These are phyloP conservation scores for Brenthis daphne DNA, from an alignment of 2,888 invertebrate species.

Conservation along the genomic window DNA sequence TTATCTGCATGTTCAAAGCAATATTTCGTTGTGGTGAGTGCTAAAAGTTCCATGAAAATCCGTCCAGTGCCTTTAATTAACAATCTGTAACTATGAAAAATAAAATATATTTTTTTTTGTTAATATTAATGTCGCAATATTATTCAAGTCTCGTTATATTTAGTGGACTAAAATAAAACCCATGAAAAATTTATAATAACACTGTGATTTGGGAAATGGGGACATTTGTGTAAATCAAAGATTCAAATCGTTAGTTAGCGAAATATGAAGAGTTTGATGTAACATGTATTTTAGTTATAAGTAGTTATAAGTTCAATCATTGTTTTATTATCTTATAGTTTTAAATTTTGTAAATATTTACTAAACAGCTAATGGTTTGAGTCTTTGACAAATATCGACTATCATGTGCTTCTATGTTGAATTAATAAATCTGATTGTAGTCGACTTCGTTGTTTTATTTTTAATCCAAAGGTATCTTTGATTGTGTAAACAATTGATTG, in stretches of 20 bases:
- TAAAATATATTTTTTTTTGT: too few relatives aligned
- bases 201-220: slow-evolving; percentile 32
- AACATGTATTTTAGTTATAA: not conserved
- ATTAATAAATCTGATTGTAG: slow-evolving; percentile 75
- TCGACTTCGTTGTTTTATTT: slow-evolving; percentile 48
- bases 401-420: slow-evolving; percentile 67
- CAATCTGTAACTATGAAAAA: not conserved
- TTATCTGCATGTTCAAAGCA: not conserved
- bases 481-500: too few relatives aligned
- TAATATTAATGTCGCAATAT: slow-evolving; percentile 5
- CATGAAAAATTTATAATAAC: slow-evolving; percentile 17
- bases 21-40: too few relatives aligned
- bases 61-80: slow-evolving; percentile 16
- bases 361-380: slow-evolving; percentile 31
- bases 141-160: slow-evolving; percentile 19
- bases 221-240: slow-evolving; percentile 31
- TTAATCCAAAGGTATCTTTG: not conserved
- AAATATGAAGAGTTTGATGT: not conserved
- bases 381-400: slow-evolving; percentile 28
- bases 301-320: slow-evolving; percentile 8
- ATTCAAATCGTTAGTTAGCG: slow-evolving; percentile 30
- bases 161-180: slow-evolving; percentile 20
- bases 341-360: slow-evolving; percentile 28
- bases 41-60: slow-evolving; percentile 14
- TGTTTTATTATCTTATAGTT: not conserved